These are phyloP conservation scores for Drosophila anomalipes DNA, from an alignment of 2,888 invertebrate genomes.

Conservation along the genomic window DNA sequence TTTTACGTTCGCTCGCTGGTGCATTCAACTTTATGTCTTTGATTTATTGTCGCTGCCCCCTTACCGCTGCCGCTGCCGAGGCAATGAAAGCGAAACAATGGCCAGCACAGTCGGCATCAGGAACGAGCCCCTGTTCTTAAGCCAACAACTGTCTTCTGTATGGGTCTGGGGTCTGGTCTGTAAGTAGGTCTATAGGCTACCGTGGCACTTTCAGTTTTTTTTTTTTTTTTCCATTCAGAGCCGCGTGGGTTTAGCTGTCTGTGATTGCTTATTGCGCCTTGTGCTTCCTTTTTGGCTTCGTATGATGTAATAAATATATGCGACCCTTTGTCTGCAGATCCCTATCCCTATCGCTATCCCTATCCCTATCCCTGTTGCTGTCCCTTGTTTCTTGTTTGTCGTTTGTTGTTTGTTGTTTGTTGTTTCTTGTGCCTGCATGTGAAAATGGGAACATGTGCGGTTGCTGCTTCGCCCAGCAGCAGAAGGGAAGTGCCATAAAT, in stretches of 20 bases:
- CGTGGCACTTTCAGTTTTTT: slow-evolving; percentile 72
- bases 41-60: slow-evolving; percentile 74
- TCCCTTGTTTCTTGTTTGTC: slow-evolving; percentile 4
- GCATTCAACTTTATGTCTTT: slow-evolving; percentile 79
- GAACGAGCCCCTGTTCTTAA: slow-evolving; percentile 61
- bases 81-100: slow-evolving; percentile 82
- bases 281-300: slow-evolving; percentile 55
- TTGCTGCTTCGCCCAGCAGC: slow-evolving; percentile 16
- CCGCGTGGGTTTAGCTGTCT: slow-evolving; percentile 41
- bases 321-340: slow-evolving; percentile 58
- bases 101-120: slow-evolving; percentile 27
- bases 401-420: slow-evolving; percentile 1
- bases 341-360: slow-evolving; percentile 26
- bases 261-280: slow-evolving; percentile 46
- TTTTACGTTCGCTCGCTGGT: slow-evolving; percentile 66
- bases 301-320: slow-evolving; percentile 79
- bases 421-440: slow-evolving; percentile 44
- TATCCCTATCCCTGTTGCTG: slow-evolving; percentile 15
- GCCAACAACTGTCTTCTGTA: slow-evolving; percentile 48
- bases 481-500: slow-evolving; percentile 70
- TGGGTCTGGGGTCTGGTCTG: slow-evolving; percentile 28
- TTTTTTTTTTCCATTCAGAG: slow-evolving; percentile 17
- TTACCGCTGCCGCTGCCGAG: slow-evolving; percentile 24
- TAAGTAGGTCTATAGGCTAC: slow-evolving; percentile 82
- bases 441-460: slow-evolving; percentile 77